phyloP scores from a whole-genome alignment of 2,888 invertebrate genomes.

The Cepaea hortensis region DNA sequence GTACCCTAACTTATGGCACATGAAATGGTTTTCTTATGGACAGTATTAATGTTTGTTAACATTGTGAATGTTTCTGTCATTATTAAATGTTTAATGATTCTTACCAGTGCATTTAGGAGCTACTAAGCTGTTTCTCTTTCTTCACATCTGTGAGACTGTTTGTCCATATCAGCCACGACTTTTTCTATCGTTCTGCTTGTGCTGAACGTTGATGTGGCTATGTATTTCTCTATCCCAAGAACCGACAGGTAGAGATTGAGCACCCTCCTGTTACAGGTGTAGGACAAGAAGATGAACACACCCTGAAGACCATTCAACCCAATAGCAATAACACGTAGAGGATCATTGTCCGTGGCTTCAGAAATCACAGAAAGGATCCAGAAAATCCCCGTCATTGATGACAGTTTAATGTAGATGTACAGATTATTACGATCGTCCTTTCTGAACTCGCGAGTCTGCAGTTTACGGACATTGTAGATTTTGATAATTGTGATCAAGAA shows the following conservation, averaged over 20 bases:
- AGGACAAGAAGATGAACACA: constrained; percentile 27
- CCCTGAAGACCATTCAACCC: constrained; percentile 43
- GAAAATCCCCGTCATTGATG: constrained; percentile 33
- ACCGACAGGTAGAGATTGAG: constrained; percentile 12
- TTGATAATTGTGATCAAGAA: constrained; percentile 4
- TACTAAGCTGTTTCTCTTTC: too few relatives aligned
- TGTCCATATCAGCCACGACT: background rate
- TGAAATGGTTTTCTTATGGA: too few relatives aligned
- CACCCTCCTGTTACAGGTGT: background rate
- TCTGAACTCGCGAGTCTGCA: too few relatives aligned
- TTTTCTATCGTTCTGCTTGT: background rate
- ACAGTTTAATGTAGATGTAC: too few relatives aligned
- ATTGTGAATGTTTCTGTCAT: too few relatives aligned
- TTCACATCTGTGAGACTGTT: background rate
- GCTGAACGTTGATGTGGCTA: background rate
- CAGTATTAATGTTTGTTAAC: too few relatives aligned
- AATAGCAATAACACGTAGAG: constrained; percentile 27
- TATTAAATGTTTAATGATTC: too few relatives aligned
- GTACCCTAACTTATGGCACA: too few relatives aligned
- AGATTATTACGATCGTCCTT: too few relatives aligned
- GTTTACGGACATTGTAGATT: constrained; percentile 25
- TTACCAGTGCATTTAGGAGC: too few relatives aligned
- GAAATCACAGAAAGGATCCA: constrained; percentile 20
- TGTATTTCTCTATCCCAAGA: background rate
- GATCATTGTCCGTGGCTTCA: background rate